Evolutionary conservation across 2,113 vertebrate species (phyloP), one percentile per base, ranked within the genome.

Genomic region (Crotalus viridis): DNA sequence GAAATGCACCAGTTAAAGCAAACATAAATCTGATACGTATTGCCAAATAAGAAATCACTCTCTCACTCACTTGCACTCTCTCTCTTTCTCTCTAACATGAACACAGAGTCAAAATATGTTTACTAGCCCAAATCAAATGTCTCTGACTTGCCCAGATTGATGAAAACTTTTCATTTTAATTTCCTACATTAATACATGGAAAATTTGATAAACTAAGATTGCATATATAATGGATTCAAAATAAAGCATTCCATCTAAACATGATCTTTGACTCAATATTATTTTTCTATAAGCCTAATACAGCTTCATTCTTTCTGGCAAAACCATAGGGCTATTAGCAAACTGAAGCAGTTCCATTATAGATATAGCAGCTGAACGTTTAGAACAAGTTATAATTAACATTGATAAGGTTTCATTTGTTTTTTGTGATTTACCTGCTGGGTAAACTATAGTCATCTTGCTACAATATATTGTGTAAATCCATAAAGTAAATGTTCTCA

Each of bases 151-250:
- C 9, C 5, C 15, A 43, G 24, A 4, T 54, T 69, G 21, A 8
- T 43, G 43, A 61, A 89, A 85, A 59, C 28, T 21, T 86, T 52
- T 61, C 28, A 86, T 61, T 33, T 55, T 85, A 64, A 69, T 1
- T 48, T 4, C 8, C 19, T 56, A 91, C 52, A 33, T 94, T 91
- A 93, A 91, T 94, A 92, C 52, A 88, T 3, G 91, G 74, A 19
- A 55, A 48, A 39, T 86, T 21, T 89, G 86, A 56, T 85, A 56
- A 85, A n/a, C 3, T 54, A 69, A 54, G 57, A 87, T 92, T 56
- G n/a, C 28, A 51, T 54, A 88, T 56, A 28, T 56, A 57, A 48
- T 89, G 17, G 17, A 92, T 89, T 89, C 26, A 89, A 21, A 59
- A 4, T 85, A 88, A 46, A n/a, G 43, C 54, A 89, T 59, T 22